Evolutionary conservation across 2,113 vertebrate species (phyloP).

Genomic region (Mohoua ochrocephala): DNA sequence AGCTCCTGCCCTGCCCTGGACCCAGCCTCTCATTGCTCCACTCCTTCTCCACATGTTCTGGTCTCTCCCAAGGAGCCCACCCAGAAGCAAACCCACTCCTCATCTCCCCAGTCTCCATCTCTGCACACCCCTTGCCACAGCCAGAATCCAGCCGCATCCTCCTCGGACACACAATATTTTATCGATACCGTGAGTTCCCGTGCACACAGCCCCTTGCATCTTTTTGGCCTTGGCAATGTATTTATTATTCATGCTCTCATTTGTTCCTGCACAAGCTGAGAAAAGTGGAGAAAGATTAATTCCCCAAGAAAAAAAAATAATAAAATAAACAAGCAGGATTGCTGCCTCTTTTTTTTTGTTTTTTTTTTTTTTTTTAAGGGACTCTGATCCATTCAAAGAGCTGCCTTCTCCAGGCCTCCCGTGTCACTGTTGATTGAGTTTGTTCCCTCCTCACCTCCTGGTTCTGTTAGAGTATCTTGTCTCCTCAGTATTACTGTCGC

Average conservation of each 20-base stretch:
- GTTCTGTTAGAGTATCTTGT: conserved; percentile 63
- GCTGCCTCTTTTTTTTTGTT: neutral
- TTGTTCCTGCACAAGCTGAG: conserved; percentile 50
- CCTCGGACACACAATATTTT: neutral
- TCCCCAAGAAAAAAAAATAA: conserved; percentile 16
- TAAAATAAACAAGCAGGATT: conserved; percentile 18
- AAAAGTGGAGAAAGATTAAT: conserved; percentile 67
- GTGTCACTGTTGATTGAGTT: conserved; percentile 67
- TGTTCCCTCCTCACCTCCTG: conserved; percentile 39
- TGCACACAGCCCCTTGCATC: neutral
- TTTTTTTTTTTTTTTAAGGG: neutral
- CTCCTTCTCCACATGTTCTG: rapidly evolving
- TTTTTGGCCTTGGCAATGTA: neutral
- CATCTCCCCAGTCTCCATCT: neutral
- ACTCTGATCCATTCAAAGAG: conserved; percentile 45
- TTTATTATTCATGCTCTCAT: conserved; percentile 62
- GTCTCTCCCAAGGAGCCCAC: neutral
- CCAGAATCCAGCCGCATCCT: neutral
- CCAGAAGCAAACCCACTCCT: neutral
- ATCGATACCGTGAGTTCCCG: neutral
- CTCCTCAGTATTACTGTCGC: conserved; percentile 67
- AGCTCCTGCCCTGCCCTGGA: rapidly evolving
- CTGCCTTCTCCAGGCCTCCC: conserved; percentile 21
- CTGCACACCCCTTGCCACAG: neutral
- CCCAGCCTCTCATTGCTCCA: neutral